Base-by-base conservation (phyloP, 2,888 invertebrate genomes). In the Heteromyza rotundicornis region DNA sequence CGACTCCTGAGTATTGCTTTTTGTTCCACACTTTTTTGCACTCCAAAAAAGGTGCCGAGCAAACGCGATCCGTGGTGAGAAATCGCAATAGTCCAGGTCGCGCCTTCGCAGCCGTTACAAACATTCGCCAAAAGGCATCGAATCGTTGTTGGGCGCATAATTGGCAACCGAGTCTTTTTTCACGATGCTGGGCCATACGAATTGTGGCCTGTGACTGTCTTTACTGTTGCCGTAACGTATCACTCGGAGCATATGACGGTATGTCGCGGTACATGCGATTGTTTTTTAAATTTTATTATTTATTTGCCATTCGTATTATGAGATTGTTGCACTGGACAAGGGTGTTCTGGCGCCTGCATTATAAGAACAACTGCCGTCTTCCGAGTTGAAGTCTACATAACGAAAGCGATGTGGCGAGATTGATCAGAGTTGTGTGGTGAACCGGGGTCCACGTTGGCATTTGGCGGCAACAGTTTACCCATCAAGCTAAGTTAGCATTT, bases 161-260 rank as follows among this genome's bases (percentile, higher is more conserved):
- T 77, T 75, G 77, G 76, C 77, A 72, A 75, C 76, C 71, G 69
- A 68, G 67, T 67, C 68, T 71, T 69, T 53, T 71, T 76, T 76
- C 75, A 74, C 76, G 76, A 76, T 70, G 73, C 63, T 74, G 36
- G 23, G 16, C 7, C 40, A 5, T 7, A n/a, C 22, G 14, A 2
- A 27, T 51, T 44, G 10, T 17, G 14, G 47, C 14, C 16, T 40
- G 40, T 40, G 16, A n/a, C 14, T 47, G 16, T 27, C 27, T 24
- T 56, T 17, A 27, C n/a, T 62, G 57, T 55, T 19, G 14, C 20
- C 19, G 47, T 36, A 14, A 24, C 44, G 51, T 61, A 40, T 57
- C 44, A 40, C 17, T 19, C 55, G 57, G n/a, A 40, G 44, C 50
- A 61, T 61, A 57, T 57, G 57, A 53, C 35, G 47, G 57, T 53